A percentile compares a stretch with the other conserved stretches of the same genome.
phyloP scores from a whole-genome alignment of 37 sponge, comb jelly and placozoan species.

The Haliclona indistincta region DNA sequence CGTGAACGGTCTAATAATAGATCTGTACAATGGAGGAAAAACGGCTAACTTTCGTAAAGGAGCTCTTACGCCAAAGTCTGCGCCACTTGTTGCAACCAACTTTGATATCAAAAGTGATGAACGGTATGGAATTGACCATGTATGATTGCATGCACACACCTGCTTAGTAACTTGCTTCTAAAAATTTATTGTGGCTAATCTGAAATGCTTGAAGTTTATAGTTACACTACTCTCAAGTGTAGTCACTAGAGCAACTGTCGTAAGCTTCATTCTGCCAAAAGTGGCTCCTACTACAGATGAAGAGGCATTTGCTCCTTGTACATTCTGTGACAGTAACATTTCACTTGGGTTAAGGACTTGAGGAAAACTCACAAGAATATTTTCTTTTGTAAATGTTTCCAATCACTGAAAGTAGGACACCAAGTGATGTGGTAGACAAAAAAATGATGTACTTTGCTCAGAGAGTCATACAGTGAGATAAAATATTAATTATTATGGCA shows the following conservation, averaged over 20 bases:
- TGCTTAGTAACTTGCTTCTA: background rate
- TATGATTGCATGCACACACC: background rate
- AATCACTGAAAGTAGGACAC: too few species aligned
- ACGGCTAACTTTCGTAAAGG: slow-evolving; percentile 9
- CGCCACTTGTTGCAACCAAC: slow-evolving; percentile 9
- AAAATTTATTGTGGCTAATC: background rate
- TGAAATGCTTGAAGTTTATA: too few species aligned
- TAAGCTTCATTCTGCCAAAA: background rate
- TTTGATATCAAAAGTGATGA: background rate
- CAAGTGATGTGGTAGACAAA: too few species aligned
- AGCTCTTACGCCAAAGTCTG: background rate
- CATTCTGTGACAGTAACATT: too few species aligned
- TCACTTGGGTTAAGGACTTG: too few species aligned
- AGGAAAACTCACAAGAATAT: too few species aligned
- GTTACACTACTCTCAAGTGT: background rate
- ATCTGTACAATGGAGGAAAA: slow-evolving; percentile 15
- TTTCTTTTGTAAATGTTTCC: too few species aligned
- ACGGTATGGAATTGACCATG: background rate
- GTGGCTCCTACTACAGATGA: slow-evolving; percentile 7
- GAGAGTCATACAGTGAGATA: too few species aligned
- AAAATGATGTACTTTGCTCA: too few species aligned
- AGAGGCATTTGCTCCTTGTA: too few species aligned
- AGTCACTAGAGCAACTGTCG: slow-evolving; percentile 7
- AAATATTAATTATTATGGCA: too few species aligned
- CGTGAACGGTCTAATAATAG: slow-evolving; percentile 3